These are phyloP conservation scores for Danaus plexippus DNA, from an alignment of 1,140 invertebrate genomes.

Conservation along the genomic window DNA sequence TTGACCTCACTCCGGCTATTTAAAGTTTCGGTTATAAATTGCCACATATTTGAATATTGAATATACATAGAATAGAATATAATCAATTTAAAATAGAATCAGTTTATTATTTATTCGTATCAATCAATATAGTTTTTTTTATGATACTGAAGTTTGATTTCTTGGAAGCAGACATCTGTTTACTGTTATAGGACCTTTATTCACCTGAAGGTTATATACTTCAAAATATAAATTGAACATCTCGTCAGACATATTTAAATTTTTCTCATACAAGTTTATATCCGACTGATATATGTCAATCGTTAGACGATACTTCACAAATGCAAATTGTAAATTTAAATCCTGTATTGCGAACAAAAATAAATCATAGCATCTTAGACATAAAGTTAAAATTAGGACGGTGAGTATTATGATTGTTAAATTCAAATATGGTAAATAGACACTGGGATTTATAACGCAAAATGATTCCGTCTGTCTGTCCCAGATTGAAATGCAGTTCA, in stretches of 20 bases:
- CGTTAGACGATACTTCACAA: conserved; percentile 20
- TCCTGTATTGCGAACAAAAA: conserved; percentile 3
- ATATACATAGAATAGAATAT: too few species aligned
- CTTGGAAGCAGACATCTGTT: too few species aligned
- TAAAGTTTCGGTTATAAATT: too few species aligned
- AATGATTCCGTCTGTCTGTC: conserved; percentile 38
- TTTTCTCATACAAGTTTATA: conserved; percentile 18
- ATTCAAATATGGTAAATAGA: conserved; percentile 40
- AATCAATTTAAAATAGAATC: too few species aligned
- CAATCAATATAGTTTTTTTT: too few species aligned
- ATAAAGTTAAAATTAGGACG: conserved; percentile 7
- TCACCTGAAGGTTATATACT: too few species aligned
- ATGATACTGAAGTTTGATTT: too few species aligned
- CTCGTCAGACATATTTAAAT: conserved; percentile 17
- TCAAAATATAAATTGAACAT: conserved; percentile 9
- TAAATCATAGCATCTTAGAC: not conserved
- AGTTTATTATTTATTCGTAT: too few species aligned
- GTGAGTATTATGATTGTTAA: conserved; percentile 19
- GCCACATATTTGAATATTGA: too few species aligned
- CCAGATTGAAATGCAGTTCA: conserved; percentile 36
- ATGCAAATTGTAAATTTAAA: conserved; percentile 44
- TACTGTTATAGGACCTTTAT: too few species aligned
- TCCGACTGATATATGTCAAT: conserved; percentile 44
- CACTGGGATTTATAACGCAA: conserved; percentile 42
- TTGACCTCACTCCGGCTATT: not conserved